phyloP scores from a whole-genome alignment of 2,797 vertebrate species.

The Tauraco hartlaubi region DNA sequence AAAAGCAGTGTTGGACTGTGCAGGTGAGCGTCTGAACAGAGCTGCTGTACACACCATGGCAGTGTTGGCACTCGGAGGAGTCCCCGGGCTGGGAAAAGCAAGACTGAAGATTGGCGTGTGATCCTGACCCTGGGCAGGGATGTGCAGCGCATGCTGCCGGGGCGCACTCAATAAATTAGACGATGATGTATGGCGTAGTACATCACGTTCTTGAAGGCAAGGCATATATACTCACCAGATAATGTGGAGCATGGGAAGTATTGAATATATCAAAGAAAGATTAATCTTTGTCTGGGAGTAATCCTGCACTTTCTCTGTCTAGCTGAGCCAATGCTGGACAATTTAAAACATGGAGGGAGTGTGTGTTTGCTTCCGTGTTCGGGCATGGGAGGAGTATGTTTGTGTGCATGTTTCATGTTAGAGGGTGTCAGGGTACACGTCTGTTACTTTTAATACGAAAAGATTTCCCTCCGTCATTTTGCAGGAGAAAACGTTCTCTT shows the following conservation, averaged over 20 bases:
- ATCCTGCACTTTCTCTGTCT: constrained; percentile 30
- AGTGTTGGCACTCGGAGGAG: not conserved
- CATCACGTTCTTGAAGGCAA: constrained; percentile 65
- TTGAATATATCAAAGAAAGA: constrained; percentile 69
- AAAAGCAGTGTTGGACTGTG: accelerated
- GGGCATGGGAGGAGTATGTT: not conserved
- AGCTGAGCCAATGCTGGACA: constrained; percentile 15
- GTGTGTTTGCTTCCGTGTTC: not conserved
- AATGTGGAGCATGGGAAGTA: constrained; percentile 62
- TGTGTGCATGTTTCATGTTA: not conserved
- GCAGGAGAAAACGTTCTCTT: not conserved
- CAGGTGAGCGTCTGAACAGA: not conserved
- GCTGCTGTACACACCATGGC: not conserved
- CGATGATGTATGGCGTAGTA: constrained; percentile 53
- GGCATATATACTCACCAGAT: constrained; percentile 70
- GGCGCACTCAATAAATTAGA: constrained; percentile 66
- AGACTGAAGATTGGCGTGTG: not conserved
- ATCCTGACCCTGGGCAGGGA: constrained; percentile 49
- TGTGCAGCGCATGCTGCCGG: not conserved
- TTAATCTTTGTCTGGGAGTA: constrained; percentile 63
- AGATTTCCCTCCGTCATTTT: not conserved
- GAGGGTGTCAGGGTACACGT: not conserved
- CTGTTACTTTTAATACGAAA: not conserved
- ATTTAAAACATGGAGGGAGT: not conserved
- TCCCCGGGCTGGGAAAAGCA: not conserved